Percentiles rank a stretch among this genome's conserved stretches.
phyloP scores from a whole-genome alignment of 2,888 invertebrate species.

The Drosophila buzzatii region DNA sequence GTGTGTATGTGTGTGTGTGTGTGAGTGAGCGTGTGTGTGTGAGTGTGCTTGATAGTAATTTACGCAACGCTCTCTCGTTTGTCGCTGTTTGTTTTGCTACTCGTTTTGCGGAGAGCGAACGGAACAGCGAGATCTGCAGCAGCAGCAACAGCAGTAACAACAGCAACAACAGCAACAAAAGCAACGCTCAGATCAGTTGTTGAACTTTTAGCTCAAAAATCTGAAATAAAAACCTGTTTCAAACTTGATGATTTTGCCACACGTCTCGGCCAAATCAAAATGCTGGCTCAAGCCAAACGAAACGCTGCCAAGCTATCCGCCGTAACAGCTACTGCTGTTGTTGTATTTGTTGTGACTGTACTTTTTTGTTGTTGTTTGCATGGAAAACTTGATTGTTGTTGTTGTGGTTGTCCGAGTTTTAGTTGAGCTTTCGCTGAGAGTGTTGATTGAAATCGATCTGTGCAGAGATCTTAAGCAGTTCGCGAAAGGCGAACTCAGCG shows the following conservation, averaged over 20 bases:
- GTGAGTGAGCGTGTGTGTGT: slow-evolving; percentile 9
- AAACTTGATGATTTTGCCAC: slow-evolving; percentile 69
- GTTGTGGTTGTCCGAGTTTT: slow-evolving; percentile 51
- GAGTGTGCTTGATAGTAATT: slow-evolving; percentile 62
- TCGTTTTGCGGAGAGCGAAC: slow-evolving; percentile 55
- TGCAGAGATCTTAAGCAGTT: slow-evolving; percentile 25
- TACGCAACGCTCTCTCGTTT: slow-evolving; percentile 75
- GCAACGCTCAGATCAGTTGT: slow-evolving; percentile 1
- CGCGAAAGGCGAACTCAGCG: slow-evolving; percentile 19
- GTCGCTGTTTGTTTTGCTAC: slow-evolving; percentile 69
- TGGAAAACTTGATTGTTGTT: slow-evolving; percentile 66
- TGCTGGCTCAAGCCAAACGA: slow-evolving; percentile 60
- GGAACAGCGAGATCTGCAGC: slow-evolving; percentile 69
- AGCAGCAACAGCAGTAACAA: slow-evolving; percentile 16
- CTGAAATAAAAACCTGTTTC: slow-evolving; percentile 73
- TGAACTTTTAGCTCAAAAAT: slow-evolving; percentile 58
- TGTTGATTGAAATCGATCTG: slow-evolving; percentile 75
- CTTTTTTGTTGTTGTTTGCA: slow-evolving; percentile 72
- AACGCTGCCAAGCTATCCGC: too few relatives aligned
- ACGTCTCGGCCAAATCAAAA: slow-evolving; percentile 77
- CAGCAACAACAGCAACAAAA: slow-evolving; percentile 10
- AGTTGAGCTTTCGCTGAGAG: slow-evolving; percentile 29
- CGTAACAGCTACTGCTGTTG: slow-evolving; percentile 33
- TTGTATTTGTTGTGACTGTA: slow-evolving; percentile 74
- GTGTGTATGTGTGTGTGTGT: slow-evolving; percentile 9